Conservation (phyloP, 2,888 invertebrate species). For the Tineola bisselliella region DNA sequence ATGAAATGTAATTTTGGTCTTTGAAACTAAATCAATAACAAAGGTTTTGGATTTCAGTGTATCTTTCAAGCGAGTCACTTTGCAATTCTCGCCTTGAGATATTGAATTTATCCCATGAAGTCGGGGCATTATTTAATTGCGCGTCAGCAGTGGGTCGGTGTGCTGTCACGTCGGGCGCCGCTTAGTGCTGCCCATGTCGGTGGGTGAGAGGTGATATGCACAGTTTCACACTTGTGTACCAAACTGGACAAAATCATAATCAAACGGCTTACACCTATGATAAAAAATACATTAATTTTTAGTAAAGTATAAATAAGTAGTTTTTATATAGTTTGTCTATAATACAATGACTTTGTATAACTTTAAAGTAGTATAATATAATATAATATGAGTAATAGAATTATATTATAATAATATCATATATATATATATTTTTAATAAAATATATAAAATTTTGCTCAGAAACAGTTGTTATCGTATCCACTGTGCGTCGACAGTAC, state of each 20-base stretch:
- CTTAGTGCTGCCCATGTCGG: constrained; percentile 21
- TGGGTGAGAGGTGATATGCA: constrained; percentile 19
- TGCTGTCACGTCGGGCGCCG: constrained; percentile 18
- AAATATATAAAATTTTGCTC: background rate
- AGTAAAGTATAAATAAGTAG: too few relatives aligned
- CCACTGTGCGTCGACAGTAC: constrained; percentile 41
- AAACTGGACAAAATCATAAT: background rate
- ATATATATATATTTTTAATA: too few relatives aligned
- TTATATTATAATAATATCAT: too few relatives aligned
- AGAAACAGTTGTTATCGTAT: background rate
- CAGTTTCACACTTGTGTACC: background rate
- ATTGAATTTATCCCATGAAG: constrained; percentile 61
- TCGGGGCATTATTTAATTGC: constrained; percentile 63
- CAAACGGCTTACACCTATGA: too few relatives aligned
- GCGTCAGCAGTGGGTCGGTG: constrained; percentile 46
- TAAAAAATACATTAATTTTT: too few relatives aligned
- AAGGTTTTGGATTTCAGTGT: constrained; percentile 40
- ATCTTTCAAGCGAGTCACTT: constrained; percentile 18
- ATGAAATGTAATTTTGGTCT: too few relatives aligned
- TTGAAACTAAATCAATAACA: background rate
- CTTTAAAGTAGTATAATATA: too few relatives aligned
- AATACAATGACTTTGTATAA: too few relatives aligned
- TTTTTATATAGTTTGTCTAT: too few relatives aligned
- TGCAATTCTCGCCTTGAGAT: constrained; percentile 35
- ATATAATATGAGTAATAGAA: too few relatives aligned